Percentiles rank a stretch among this genome's conserved stretches.
Conservation (phyloP, 2,797 vertebrate genomes). For the Streptopelia turtur region DNA sequence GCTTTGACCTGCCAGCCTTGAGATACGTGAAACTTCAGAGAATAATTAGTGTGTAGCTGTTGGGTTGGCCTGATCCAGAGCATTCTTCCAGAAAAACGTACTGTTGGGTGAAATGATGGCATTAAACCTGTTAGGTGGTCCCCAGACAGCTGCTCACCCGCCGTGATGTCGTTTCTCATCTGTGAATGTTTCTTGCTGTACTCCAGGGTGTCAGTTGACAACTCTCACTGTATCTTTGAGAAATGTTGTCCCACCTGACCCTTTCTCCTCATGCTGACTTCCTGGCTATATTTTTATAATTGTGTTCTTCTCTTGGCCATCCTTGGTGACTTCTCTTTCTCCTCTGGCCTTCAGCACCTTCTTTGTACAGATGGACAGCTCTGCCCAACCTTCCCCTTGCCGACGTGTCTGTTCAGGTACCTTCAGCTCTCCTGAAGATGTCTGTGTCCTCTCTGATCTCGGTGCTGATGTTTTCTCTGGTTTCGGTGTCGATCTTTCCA, state of each 20-base stretch:
- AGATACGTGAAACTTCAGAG: neutral
- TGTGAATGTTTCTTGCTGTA: neutral
- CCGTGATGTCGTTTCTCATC: fast-evolving
- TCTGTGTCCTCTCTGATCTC: neutral
- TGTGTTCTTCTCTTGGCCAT: neutral
- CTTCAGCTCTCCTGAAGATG: neutral
- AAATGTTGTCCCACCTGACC: neutral
- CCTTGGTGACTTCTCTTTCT: neutral
- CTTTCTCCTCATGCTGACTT: neutral
- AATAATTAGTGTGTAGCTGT: neutral
- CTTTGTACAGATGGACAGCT: neutral
- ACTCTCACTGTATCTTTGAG: neutral
- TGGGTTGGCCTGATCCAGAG: neutral
- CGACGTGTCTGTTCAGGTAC: neutral
- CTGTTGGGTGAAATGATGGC: fast-evolving
- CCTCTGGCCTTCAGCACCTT: neutral
- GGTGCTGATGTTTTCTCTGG: fast-evolving
- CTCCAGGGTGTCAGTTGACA: neutral
- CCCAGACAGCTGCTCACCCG: neutral
- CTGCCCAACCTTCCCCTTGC: neutral
- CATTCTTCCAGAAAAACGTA: neutral
- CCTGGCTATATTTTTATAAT: neutral
- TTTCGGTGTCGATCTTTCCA: neutral
- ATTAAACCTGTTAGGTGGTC: neutral
- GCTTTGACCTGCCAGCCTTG: neutral